Base-by-base conservation (phyloP, 2,797 vertebrate species). In the Apogon talboti region DNA sequence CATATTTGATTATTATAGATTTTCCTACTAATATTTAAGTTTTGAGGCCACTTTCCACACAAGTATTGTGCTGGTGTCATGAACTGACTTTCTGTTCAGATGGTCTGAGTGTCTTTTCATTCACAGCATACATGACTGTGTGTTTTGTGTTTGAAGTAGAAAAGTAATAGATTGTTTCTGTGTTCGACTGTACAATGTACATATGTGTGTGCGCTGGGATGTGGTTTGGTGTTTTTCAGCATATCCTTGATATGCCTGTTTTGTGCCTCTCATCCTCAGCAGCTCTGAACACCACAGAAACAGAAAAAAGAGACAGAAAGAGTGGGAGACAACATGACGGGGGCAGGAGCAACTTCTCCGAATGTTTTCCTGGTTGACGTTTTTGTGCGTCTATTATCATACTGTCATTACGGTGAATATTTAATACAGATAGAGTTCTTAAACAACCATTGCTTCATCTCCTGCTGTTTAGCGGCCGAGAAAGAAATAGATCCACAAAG, bases 161-260 rank as follows among this genome's bases (percentile, higher is more conserved):
- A 24, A 24, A 24, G 21, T 24, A 24, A 24, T 24, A 24, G 21
- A 5, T 24, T 24, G 21, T 24, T 24, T 24, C 21, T 24, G 21
- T 24, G n/a, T 50, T 30, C 64, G 51, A 38, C 46, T 56, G 4
- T 43, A 5, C 21, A 41, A 12, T 57, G 50, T 43, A 21, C 3
- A 7, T 16, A 2, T 24, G 42, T 37, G 18, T 52, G 47, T 46
- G 33, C 43, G 40, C 42, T 78, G 75, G 69, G 65, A 84, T 87
- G 87, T 78, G 82, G 89, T 89, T 65, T 54, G 41, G 49, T 50
- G 59, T 62, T 35, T 80, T 66, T 84, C 49, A 60, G 49, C 35
- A 2, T 52, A 79, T 87, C 84, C 84, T 82, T 77, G 44, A 84
- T 71, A 81, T 71, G 59, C 52, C n/a, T 75, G 18, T 19, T 2